phyloP scores from a whole-genome alignment of 2,113 vertebrate species.

The Notiomystis cincta region DNA sequence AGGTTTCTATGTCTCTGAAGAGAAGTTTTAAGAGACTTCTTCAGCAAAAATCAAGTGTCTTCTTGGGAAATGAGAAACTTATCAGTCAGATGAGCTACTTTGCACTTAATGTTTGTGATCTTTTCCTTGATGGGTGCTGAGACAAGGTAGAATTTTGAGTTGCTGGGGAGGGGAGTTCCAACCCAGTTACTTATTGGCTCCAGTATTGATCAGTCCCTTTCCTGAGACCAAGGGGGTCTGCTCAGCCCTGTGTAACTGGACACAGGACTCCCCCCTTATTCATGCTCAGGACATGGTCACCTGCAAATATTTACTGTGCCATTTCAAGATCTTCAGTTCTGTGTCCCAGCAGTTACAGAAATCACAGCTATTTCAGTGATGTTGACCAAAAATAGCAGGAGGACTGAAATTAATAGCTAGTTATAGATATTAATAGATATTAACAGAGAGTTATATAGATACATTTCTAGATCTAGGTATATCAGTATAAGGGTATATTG shows the following conservation, averaged over 20 bases:
- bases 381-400: background rate
- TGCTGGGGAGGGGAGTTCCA: background rate
- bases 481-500: background rate
- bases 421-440: background rate
- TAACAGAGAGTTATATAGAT: too few species aligned
- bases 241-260: background rate
- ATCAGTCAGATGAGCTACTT: background rate
- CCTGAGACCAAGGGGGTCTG: background rate
- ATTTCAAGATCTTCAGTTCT: background rate
- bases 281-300: background rate
- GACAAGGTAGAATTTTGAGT: background rate
- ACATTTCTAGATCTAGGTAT: background rate
- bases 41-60: background rate
- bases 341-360: background rate
- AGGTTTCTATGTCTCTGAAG: background rate
- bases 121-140: background rate
- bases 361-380: background rate
- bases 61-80: background rate
- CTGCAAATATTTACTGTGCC: background rate
- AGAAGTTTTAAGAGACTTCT: background rate
- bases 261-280: rapidly evolving
- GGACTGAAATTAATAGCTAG: background rate
- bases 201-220: background rate
- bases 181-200: background rate
- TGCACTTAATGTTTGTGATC: background rate